Percentiles rank a stretch among this genome's conserved stretches.
These are phyloP conservation scores for human (Homo sapiens) DNA, from an alignment of 2,113 vertebrate species.

Conservation along the genomic window GRCh38 chr1:206013001-206013500, in stretches of 20 bases:
- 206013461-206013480: neutral
- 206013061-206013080: neutral
- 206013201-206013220: no score
- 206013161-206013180: neutral
- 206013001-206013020: neutral
- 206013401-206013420: neutral
- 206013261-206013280: neutral
- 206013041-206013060: neutral
- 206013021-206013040: neutral
- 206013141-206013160: neutral
- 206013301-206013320: neutral
- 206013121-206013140: neutral
- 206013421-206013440: neutral
- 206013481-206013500: neutral
- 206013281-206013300: neutral
- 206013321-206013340: neutral
- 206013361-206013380: neutral
- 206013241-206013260: no score
- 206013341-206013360: neutral
- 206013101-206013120: neutral
- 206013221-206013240: neutral
- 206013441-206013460: neutral
- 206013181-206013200: neutral
- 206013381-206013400: neutral
- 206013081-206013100: neutral